Evolutionary conservation across 1,140 invertebrate genomes (phyloP), one percentile per base, ranked within the genome.

Genomic region (Hycleus phaleratus): DNA sequence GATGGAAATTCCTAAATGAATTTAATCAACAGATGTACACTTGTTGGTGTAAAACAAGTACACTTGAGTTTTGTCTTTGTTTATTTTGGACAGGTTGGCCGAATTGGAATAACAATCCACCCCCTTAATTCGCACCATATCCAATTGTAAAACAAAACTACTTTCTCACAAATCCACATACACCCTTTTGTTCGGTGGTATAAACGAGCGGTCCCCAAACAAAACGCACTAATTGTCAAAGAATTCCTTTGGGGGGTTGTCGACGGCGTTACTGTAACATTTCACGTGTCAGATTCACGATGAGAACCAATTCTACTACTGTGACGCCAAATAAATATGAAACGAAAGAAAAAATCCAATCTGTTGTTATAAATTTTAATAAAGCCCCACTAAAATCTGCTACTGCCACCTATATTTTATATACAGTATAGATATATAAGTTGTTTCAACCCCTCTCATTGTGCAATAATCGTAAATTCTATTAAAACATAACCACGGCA

Each of bases 401-500:
- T 7, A 32, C 32, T 32, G 32, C 32, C 32, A 32, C 32, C 32
- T 32, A 32, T 32, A 32, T 32, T 32, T 32, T 32, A 32, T 32
- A 32, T 32, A 32, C 32, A 32, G 4, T 32, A 32, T 32, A 32
- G 32, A 32, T 32, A 32, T 18, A 18, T 32, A 32, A 7, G 40
- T 4, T 11, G 40, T 42, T 42, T 11, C 9, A 42, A 10, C 52
- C 26, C 10, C 45, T 25, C 8, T 24, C 9, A n/a, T 11, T 11
- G 40, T 42, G 67, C 68, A 72, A 73, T 74, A 74, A 74, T 68
- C 73, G 73, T 74, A 74, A 74, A 74, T 74, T 74, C 72, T 74
- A 73, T 74, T 74, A 74, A 74, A 74, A 74, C 72, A 73, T 73
- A 73, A 73, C 70, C 72, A 71, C 71, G 68, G 72, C 70, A 70